These are phyloP conservation scores for Hoplostethus atlanticus DNA, from an alignment of 2,797 vertebrate species.

Conservation along the genomic window DNA sequence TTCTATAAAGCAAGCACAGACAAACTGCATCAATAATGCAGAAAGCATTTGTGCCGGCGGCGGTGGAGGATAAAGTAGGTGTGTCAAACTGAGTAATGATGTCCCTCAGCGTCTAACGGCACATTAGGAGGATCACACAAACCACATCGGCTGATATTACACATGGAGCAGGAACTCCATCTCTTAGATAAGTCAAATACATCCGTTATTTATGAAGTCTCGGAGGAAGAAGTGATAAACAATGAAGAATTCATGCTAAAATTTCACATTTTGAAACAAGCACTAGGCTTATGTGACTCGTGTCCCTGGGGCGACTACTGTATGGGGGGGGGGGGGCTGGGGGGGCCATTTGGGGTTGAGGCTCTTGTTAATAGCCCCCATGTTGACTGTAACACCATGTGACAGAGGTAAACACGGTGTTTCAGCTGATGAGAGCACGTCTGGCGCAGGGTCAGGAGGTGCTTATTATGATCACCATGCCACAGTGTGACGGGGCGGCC, in stretches of 20 bases:
- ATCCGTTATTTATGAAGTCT: neutral
- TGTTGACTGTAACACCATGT: conserved; percentile 64
- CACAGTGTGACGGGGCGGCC: too few relatives aligned
- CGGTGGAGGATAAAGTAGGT: neutral
- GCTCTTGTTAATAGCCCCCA: conserved; percentile 14
- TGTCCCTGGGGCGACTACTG: conserved; percentile 43
- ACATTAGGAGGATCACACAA: too few relatives aligned
- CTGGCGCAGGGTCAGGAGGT: conserved; percentile 57
- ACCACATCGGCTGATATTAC: too few relatives aligned
- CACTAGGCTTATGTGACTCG: neutral
- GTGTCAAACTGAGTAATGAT: conserved; percentile 1
- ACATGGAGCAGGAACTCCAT: too few relatives aligned
- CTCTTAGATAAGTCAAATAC: neutral
- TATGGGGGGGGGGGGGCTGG: neutral
- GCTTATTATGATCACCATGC: conserved; percentile 43
- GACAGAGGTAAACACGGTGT: conserved; percentile 70
- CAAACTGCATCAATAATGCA: conserved; percentile 13
- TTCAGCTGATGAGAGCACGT: conserved; percentile 67
- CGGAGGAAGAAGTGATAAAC: conserved; percentile 7
- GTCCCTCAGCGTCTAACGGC: neutral
- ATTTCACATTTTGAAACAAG: conserved; percentile 12
- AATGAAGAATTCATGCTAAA: conserved; percentile 13
- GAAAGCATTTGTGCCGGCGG: neutral
- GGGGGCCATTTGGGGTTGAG: conserved; percentile 3
- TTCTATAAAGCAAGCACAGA: too few relatives aligned